phyloP scores from a whole-genome alignment of 1,140 invertebrate species.

The Ladona fulva region DNA sequence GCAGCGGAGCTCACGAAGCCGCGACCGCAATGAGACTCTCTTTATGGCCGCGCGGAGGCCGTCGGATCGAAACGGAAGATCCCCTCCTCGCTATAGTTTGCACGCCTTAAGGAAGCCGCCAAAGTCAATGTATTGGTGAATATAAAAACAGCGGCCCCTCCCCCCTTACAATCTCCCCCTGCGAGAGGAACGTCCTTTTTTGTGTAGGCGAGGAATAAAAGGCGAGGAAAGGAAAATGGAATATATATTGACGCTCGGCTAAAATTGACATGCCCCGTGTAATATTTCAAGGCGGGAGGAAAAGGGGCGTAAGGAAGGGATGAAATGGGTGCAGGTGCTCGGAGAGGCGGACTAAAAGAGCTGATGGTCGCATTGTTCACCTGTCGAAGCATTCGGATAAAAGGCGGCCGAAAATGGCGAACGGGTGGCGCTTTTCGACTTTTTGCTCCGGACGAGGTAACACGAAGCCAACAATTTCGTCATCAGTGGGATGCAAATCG shows the following conservation, averaged over 20 bases:
- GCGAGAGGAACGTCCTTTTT: too few relatives aligned
- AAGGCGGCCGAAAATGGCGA: background rate
- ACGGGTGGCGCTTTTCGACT: background rate
- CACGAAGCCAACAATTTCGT: too few relatives aligned
- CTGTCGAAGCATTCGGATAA: background rate
- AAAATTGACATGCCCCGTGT: background rate
- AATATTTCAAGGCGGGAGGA: background rate
- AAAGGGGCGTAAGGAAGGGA: background rate
- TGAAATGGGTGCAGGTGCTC: background rate
- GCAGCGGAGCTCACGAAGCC: too few relatives aligned
- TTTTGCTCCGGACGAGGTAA: too few relatives aligned
- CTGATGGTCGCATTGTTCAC: background rate
- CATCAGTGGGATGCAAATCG: too few relatives aligned
- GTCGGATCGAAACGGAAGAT: too few relatives aligned
- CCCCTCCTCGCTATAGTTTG: too few relatives aligned
- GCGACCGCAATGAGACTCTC: too few relatives aligned
- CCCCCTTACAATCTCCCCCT: background rate
- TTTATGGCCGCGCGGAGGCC: too few relatives aligned
- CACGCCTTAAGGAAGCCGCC: too few relatives aligned
- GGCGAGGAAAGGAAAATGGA: background rate
- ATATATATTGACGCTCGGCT: conserved; percentile 9
- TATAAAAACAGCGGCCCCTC: background rate
- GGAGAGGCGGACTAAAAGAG: background rate
- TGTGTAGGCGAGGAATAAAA: background rate
- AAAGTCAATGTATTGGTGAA: background rate